Conservation (phyloP, 2,113 vertebrate species). For the Phoxinus phoxinus region DNA sequence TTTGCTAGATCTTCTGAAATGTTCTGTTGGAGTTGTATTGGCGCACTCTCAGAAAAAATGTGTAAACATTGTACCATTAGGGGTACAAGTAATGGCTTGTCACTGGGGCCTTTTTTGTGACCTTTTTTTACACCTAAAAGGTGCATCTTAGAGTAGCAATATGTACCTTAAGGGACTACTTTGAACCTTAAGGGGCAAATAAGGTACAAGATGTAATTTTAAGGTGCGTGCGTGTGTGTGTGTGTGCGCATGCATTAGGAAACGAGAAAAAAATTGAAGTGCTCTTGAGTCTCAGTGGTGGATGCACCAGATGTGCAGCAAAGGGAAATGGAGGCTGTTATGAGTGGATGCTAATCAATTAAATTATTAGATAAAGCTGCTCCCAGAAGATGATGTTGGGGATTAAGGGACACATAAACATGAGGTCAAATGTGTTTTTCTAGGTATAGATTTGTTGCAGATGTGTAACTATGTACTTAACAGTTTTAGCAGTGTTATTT, state of each 20-base stretch:
- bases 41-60: neutral
- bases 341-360: slow-evolving; percentile 51
- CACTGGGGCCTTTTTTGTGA: too few species aligned
- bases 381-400: neutral
- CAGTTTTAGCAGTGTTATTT: neutral
- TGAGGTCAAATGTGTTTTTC: slow-evolving; percentile 12
- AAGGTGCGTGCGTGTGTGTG: too few species aligned
- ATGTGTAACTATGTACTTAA: neutral
- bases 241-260: neutral
- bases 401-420: neutral
- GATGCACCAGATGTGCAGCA: slow-evolving; percentile 49
- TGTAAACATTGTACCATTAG: too few species aligned
- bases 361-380: slow-evolving; percentile 51
- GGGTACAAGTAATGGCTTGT: too few species aligned
- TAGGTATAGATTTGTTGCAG: neutral
- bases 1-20: neutral
- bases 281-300: slow-evolving; percentile 35
- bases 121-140: too few species aligned
- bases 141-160: too few species aligned
- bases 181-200: too few species aligned
- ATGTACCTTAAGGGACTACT: too few species aligned
- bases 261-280: too few species aligned
- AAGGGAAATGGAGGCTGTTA: slow-evolving; percentile 51
- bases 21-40: slow-evolving; percentile 30
- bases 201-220: too few species aligned